Percentiles rank a stretch among this genome's conserved stretches.
phyloP scores from a whole-genome alignment of 2,888 invertebrate genomes.

The Ophion costatus region DNA sequence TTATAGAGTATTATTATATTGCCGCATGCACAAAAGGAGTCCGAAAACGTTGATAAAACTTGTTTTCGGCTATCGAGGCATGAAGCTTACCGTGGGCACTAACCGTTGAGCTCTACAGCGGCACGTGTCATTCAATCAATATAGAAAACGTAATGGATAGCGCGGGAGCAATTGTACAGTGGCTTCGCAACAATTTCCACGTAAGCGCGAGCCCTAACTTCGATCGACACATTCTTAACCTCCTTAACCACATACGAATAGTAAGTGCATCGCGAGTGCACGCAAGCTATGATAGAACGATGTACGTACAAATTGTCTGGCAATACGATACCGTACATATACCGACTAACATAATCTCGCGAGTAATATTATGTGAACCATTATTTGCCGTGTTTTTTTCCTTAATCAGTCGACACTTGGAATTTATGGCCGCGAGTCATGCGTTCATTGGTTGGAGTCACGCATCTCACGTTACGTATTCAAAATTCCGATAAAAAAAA shows the following conservation, averaged over 20 bases:
- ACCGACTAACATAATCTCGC: neutral
- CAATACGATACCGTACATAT: neutral
- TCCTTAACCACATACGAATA: slow-evolving; percentile 12
- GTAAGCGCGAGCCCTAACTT: slow-evolving; percentile 70
- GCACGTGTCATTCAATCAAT: slow-evolving; percentile 40
- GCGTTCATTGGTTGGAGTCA: neutral
- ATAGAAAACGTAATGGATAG: slow-evolving; percentile 66
- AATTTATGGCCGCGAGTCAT: neutral
- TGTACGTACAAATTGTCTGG: neutral
- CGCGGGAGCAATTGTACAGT: slow-evolving; percentile 67
- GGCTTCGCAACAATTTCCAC: slow-evolving; percentile 71
- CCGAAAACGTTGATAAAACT: neutral
- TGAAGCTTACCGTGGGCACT: neutral
- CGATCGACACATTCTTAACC: slow-evolving; percentile 66
- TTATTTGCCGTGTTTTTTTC: neutral
- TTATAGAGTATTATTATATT: no score
- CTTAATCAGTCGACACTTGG: no score
- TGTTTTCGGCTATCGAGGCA: neutral
- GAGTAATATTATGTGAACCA: slow-evolving; percentile 8
- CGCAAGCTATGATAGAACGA: neutral
- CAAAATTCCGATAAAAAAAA: slow-evolving; percentile 2
- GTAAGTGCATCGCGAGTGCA: slow-evolving; percentile 4
- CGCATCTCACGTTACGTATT: neutral
- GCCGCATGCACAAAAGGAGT: no score
- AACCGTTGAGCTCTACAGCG: slow-evolving; percentile 20